phyloP scores from a whole-genome alignment of 2,888 invertebrate species.

The Agrotis segetum region DNA sequence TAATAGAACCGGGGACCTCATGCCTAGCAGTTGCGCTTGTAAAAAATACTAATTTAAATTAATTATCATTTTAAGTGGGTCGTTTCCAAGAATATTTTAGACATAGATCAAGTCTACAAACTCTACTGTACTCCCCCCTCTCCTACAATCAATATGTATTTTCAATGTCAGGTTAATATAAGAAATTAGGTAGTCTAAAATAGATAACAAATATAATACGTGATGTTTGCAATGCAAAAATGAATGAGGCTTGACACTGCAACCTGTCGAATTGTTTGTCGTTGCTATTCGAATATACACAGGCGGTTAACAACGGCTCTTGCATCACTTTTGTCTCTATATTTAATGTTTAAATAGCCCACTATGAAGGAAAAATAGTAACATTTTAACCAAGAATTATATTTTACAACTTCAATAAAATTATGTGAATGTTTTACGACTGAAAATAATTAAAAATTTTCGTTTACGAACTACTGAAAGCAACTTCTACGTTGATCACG shows the following conservation, averaged over 20 bases:
- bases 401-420: background rate
- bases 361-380: no score
- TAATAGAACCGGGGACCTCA: no score
- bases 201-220: background rate
- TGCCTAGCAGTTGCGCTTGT: no score
- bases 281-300: constrained; percentile 22
- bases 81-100: no score
- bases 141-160: background rate
- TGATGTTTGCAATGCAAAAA: background rate
- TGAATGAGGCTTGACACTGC: constrained; percentile 5
- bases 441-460: background rate
- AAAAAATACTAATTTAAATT: no score
- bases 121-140: no score
- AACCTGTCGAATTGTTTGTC: background rate
- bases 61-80: no score
- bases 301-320: constrained; percentile 19
- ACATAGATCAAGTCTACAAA: no score
- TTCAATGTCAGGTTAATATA: background rate
- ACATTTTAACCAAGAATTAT: no score
- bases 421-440: no score
- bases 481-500: constrained; percentile 11
- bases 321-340: background rate
- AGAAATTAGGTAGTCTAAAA: no score
- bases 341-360: background rate
- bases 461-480: constrained; percentile 1